Evolutionary conservation across 2,888 invertebrate genomes (phyloP).

Genomic region (Eilema depressum): DNA sequence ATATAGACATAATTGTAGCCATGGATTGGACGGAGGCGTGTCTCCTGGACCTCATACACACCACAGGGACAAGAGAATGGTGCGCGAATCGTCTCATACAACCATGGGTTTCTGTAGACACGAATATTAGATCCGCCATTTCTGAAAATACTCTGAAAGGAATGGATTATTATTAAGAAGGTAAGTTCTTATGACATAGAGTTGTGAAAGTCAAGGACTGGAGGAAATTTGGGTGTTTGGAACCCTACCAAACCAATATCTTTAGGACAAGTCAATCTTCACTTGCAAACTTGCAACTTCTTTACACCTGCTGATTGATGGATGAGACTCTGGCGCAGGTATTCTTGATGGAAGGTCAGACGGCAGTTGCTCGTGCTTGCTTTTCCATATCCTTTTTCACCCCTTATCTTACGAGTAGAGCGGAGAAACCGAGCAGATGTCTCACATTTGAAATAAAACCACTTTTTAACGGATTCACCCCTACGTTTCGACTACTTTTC

Average conservation of each 20-base stretch:
- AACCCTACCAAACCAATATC: background rate
- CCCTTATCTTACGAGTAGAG: no score
- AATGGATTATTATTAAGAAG: background rate
- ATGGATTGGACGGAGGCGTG: slow-evolving; percentile 74
- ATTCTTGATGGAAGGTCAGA: background rate
- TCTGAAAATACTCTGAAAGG: slow-evolving; percentile 70
- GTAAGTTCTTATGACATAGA: background rate
- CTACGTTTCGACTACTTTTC: no score
- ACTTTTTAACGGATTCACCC: no score
- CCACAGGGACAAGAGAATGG: slow-evolving; percentile 70
- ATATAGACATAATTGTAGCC: slow-evolving; percentile 54
- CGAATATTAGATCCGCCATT: slow-evolving; percentile 79
- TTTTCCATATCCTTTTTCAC: no score
- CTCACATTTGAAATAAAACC: no score
- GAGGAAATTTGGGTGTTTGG: background rate
- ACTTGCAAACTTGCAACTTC: background rate
- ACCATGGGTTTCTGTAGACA: slow-evolving; percentile 68
- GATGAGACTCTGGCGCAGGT: background rate
- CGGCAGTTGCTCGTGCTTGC: no score
- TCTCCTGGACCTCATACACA: slow-evolving; percentile 76
- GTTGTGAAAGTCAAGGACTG: background rate
- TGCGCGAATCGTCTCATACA: slow-evolving; percentile 74
- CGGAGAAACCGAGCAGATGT: no score
- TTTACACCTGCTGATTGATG: background rate
- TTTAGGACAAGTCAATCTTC: background rate